A percentile compares a stretch with the other conserved stretches of the same genome.
Conservation (phyloP, 2,113 vertebrate species). For the Spizaetus ornatus region DNA sequence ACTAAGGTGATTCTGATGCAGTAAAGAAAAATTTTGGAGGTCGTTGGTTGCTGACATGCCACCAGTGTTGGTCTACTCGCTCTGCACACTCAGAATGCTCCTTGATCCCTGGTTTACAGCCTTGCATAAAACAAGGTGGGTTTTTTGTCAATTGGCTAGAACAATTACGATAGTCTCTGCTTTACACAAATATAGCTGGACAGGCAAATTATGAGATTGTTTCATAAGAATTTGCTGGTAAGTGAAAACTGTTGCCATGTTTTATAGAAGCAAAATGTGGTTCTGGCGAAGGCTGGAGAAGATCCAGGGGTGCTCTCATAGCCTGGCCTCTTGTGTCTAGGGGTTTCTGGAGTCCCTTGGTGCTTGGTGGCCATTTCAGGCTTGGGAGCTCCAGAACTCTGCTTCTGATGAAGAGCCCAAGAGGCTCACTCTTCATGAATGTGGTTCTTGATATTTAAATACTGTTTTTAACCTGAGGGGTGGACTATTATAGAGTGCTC, state of each 20-base stretch:
- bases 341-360: not conserved
- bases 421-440: not conserved
- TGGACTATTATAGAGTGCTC: not conserved
- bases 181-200: not conserved
- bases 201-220: not conserved
- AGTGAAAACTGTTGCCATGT: not conserved
- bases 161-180: not conserved
- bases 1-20: not conserved
- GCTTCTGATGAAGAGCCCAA: not conserved
- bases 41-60: not conserved
- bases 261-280: not conserved
- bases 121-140: not conserved
- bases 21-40: not conserved
- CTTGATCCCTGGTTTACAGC: not conserved
- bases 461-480: not conserved
- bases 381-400: not conserved
- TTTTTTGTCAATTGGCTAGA: not conserved
- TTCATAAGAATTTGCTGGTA: not conserved
- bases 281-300: not conserved
- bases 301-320: not conserved
- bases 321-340: accelerated
- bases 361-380: not conserved
- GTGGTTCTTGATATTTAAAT: not conserved
- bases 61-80: not conserved
- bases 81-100: not conserved